Conservation (phyloP, 2,888 invertebrate genomes). For the Metallyticus violacea region DNA sequence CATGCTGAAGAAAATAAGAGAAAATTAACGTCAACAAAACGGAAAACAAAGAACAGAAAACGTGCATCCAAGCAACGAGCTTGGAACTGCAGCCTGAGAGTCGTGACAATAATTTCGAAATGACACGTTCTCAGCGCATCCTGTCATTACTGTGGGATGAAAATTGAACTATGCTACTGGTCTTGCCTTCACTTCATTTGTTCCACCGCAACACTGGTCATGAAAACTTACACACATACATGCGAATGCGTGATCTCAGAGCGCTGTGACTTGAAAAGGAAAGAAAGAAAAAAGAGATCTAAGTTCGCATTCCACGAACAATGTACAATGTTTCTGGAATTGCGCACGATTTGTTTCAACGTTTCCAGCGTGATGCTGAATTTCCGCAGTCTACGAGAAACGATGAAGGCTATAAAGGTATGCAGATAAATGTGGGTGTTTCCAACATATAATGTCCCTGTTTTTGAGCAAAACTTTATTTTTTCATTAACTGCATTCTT, state of each 20-base stretch:
- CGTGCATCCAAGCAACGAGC: too few relatives aligned
- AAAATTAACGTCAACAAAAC: not conserved
- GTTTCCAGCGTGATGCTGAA: not conserved
- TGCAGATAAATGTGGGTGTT: too few relatives aligned
- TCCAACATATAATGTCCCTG: too few relatives aligned
- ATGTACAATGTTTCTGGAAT: not conserved
- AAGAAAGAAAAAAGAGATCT: too few relatives aligned
- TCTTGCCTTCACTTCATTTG: constrained; percentile 5
- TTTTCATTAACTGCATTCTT: too few relatives aligned
- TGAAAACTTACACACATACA: not conserved
- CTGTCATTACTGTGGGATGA: constrained; percentile 12
- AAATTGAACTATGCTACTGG: constrained; percentile 18
- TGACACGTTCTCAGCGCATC: constrained; percentile 22
- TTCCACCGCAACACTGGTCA: not conserved
- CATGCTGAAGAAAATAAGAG: too few relatives aligned
- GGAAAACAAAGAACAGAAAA: not conserved
- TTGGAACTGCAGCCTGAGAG: not conserved
- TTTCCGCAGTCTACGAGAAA: not conserved
- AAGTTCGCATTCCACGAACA: not conserved
- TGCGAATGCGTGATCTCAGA: too few relatives aligned
- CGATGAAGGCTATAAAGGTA: too few relatives aligned
- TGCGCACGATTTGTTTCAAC: not conserved
- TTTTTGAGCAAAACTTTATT: too few relatives aligned
- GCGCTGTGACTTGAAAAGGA: too few relatives aligned
- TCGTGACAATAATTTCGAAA: constrained; percentile 27